Conservation (phyloP, 2,797 vertebrate species). For the Rallus crepitans region DNA sequence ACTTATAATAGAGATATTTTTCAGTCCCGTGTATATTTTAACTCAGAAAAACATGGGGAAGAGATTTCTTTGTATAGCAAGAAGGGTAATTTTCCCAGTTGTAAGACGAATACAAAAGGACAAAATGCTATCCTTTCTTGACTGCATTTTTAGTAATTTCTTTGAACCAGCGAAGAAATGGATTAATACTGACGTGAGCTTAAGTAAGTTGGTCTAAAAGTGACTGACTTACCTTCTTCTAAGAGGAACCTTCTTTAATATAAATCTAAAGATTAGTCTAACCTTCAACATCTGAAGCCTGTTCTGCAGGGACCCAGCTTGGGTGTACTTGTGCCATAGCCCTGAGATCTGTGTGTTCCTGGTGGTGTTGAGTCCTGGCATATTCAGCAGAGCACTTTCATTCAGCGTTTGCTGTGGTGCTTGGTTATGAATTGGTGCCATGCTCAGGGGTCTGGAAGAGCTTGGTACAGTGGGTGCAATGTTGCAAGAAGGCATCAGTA, state of each 20-base stretch:
- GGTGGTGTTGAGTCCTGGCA: accelerated
- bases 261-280: neutral
- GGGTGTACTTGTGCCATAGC: neutral
- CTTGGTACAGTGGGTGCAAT: neutral
- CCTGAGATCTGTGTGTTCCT: neutral
- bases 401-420: neutral
- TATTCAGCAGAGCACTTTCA: neutral
- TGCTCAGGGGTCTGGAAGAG: neutral
- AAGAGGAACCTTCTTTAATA: neutral
- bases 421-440: neutral
- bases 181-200: neutral
- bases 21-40: neutral
- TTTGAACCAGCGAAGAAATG: neutral
- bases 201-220: neutral
- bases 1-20: neutral
- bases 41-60: neutral
- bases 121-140: neutral
- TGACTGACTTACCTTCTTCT: neutral
- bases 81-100: neutral
- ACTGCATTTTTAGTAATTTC: neutral
- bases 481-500: neutral
- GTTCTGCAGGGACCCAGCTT: neutral
- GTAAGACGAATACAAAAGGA: neutral
- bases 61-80: neutral
- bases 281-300: neutral